Evolutionary conservation across 2,113 vertebrate species (phyloP).

Genomic region (Otolemur garnettii): DNA sequence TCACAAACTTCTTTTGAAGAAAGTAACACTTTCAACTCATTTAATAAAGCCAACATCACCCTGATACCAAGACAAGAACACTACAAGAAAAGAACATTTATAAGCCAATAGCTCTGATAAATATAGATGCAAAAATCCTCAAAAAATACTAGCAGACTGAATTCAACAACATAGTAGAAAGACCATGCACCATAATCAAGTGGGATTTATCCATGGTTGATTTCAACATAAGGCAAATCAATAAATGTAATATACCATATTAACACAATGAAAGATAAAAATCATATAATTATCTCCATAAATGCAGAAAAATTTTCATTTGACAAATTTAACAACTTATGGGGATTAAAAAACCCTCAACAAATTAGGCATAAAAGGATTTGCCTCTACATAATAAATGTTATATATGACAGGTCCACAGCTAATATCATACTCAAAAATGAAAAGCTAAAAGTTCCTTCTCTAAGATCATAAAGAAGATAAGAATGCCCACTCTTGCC

Average conservation of each 20-base stretch:
- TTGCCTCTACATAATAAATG: background rate
- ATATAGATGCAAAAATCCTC: background rate
- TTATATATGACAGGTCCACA: background rate
- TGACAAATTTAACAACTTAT: background rate
- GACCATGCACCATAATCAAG: background rate
- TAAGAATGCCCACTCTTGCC: background rate
- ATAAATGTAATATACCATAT: background rate
- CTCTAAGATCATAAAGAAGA: background rate
- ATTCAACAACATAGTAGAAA: background rate
- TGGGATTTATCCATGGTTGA: background rate
- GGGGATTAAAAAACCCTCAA: background rate
- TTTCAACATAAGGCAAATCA: background rate
- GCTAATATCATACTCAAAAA: background rate
- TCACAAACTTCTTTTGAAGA: background rate
- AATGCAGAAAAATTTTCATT: background rate
- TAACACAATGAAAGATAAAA: background rate
- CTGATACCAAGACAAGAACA: background rate
- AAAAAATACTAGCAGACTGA: background rate
- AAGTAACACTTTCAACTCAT: background rate
- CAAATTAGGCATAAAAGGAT: background rate
- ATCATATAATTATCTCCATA: background rate
- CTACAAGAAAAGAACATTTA: background rate
- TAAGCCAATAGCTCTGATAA: background rate
- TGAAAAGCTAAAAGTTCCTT: background rate
- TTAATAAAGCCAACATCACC: background rate